Base-by-base conservation (phyloP, 1,140 invertebrate genomes). In the Tribolium castaneum region DNA sequence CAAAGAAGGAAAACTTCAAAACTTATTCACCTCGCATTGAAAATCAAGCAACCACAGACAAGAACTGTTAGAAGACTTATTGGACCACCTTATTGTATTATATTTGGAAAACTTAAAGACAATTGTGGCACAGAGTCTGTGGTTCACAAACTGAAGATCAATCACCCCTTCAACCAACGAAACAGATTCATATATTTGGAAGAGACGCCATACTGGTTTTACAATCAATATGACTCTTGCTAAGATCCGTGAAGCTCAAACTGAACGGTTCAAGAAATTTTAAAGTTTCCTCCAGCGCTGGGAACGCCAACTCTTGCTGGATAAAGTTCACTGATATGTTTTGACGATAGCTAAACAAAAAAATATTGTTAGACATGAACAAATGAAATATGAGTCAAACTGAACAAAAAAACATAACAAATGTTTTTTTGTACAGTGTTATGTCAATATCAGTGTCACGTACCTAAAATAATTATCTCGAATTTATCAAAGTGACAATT, bases 291-390 rank as follows among this genome's bases (percentile, higher is more conserved):
- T 93, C 92, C 85, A 87, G 88, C 81, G 92, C 92, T 84, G 93
- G 91, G 91, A 97, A 98, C 83, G 94, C 95, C 90, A 98, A 91
- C 89, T 95, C 93, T 88, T 92, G 91, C 86, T 91, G 88, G 87
- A 98, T 90, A 91, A 94, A 96, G 86, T 93, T 92, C 88, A 97
- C 90, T 83, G 94, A 92, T 89, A 98, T 90, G 88, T 90, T 92
- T 89, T 96, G 96, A 84, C 97, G 96, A 91, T 96, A 98, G 91
- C 97, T 98, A 94, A 91, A 89, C 90, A 90, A 81, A 86, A 83
- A 82, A 84, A 85, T 35, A 84, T 51, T 75, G 59, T 78, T 81
- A 79, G 77, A 73, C 35, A 51, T 22, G 39, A 49, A 78, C 75
- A 75, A 66, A 13, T 13, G 6, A 51, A 22, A 54, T 12, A 39